Conservation (phyloP, 2,888 invertebrate genomes). For the Melanophora roralis region DNA sequence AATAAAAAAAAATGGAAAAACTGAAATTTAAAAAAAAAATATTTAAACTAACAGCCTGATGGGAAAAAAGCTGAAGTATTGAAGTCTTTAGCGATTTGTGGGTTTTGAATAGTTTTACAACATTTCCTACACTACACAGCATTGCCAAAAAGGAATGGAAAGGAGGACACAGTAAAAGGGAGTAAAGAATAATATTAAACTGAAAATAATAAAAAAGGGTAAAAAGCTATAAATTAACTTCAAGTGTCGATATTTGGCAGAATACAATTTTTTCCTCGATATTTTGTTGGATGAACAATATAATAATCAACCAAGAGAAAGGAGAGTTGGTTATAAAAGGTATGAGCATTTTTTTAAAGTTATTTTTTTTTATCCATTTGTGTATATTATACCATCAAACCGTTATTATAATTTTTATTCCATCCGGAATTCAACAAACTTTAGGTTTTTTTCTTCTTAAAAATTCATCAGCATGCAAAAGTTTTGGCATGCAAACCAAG, state of each 20-base stretch:
- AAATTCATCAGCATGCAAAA: slow-evolving; percentile 51
- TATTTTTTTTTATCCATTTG: slow-evolving; percentile 3
- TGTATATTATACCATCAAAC: slow-evolving; percentile 51
- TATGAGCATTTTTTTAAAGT: slow-evolving; percentile 12
- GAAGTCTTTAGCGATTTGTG: slow-evolving; percentile 65
- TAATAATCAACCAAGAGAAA: slow-evolving; percentile 46
- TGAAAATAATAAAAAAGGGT: slow-evolving; percentile 70
- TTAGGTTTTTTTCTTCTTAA: slow-evolving; percentile 18
- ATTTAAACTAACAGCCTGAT: slow-evolving; percentile 41
- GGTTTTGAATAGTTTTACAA: slow-evolving; percentile 58
- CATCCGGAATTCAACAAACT: slow-evolving; percentile 66
- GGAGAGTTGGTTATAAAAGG: slow-evolving; percentile 51
- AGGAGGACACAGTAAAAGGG: too few species aligned
- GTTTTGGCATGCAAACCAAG: slow-evolving; percentile 61
- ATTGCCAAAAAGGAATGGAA: too few species aligned
- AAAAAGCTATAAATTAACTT: slow-evolving; percentile 76
- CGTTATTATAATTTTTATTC: slow-evolving; percentile 69
- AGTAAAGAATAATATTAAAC: slow-evolving; percentile 33
- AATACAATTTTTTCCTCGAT: slow-evolving; percentile 27
- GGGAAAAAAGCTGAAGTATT: slow-evolving; percentile 34
- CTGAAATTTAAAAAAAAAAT: slow-evolving; percentile 20
- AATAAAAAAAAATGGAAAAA: neutral
- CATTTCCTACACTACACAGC: slow-evolving; percentile 16
- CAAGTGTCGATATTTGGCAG: slow-evolving; percentile 75
- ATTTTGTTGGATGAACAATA: slow-evolving; percentile 46